These are phyloP conservation scores for Lampris incognitus DNA, from an alignment of 2,113 vertebrate species.

Conservation along the genomic window DNA sequence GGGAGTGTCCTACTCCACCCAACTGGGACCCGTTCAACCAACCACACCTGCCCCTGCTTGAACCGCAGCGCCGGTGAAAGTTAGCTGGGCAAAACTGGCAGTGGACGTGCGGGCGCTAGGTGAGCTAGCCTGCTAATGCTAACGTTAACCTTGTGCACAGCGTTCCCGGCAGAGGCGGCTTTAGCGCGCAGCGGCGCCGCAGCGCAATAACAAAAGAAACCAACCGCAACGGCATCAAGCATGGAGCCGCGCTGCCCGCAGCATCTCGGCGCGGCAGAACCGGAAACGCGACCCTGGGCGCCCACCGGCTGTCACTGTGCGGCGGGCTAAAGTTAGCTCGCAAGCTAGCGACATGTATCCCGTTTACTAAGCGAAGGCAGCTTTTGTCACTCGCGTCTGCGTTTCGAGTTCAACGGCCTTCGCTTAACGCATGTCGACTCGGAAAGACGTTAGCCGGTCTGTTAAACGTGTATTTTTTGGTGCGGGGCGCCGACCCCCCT, in stretches of 20 bases:
- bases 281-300: constrained; percentile 8
- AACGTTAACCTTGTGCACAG: constrained; percentile 71
- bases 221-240: not conserved
- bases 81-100: constrained; percentile 14
- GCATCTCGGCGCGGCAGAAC: not conserved
- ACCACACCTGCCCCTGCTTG: constrained; percentile 54
- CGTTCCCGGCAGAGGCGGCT: constrained; percentile 33
- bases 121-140: constrained; percentile 71
- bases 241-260: not conserved
- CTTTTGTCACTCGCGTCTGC: too few species aligned
- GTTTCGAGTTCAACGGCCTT: constrained; percentile 16
- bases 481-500: not conserved
- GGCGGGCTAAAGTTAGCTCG: constrained; percentile 29
- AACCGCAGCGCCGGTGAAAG: too few species aligned
- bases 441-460: not conserved
- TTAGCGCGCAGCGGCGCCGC: constrained; percentile 8
- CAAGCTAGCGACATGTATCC: constrained; percentile 52
- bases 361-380: constrained; percentile 20
- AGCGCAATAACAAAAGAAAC: not conserved
- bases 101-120: constrained; percentile 31
- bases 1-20: constrained; percentile 29
- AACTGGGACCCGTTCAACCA: constrained; percentile 58
- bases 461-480: too few species aligned
- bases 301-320: constrained; percentile 19
- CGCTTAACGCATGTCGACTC: not conserved